Percentiles rank a stretch among this genome's conserved stretches.
phyloP scores from a whole-genome alignment of 2,113 vertebrate species.

The Mystacornis crossleyi region DNA sequence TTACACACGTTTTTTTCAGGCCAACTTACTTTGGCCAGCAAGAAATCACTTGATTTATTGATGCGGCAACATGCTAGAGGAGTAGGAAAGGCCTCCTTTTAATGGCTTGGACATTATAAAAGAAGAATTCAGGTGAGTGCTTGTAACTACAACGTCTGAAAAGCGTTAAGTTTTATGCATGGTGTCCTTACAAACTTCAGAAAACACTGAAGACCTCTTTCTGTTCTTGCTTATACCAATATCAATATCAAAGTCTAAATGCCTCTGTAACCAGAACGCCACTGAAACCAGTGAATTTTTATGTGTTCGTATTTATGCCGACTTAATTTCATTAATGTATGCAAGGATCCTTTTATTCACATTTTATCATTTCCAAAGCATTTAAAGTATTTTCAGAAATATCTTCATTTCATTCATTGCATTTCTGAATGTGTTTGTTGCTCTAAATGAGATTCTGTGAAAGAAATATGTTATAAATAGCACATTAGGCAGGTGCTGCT shows the following conservation, averaged over 20 bases:
- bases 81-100: conserved; percentile 61
- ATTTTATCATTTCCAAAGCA: neutral
- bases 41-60: conserved; percentile 60
- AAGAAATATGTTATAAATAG: neutral
- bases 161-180: conserved; percentile 36
- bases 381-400: neutral
- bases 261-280: neutral
- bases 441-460: neutral
- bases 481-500: neutral
- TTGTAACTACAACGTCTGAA: neutral
- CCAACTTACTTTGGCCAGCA: neutral
- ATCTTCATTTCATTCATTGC: neutral
- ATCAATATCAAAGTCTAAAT: neutral
- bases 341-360: neutral
- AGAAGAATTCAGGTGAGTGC: conserved; percentile 27
- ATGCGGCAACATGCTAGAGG: neutral
- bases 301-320: neutral
- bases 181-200: conserved; percentile 52
- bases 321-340: neutral
- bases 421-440: neutral
- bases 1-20: neutral
- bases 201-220: neutral
- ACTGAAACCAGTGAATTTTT: neutral
- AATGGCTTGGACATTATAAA: conserved; percentile 62
- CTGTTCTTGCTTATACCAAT: neutral